A percentile compares a stretch with the other conserved stretches of the same genome.
phyloP scores from a whole-genome alignment of 1,140 invertebrate genomes.

The Rhopalosiphum maidis region DNA sequence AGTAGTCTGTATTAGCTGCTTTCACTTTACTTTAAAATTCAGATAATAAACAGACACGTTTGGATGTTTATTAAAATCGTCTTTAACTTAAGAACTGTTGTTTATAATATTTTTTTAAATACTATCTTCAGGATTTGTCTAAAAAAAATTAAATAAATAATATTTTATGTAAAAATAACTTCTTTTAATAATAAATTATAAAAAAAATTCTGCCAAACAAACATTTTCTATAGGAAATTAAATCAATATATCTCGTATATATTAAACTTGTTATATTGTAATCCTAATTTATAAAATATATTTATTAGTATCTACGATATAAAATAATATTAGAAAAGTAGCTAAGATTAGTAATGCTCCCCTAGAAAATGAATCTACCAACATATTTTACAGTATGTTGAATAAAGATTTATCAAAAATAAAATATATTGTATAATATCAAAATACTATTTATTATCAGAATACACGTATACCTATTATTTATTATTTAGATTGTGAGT shows the following conservation, averaged over 20 bases:
- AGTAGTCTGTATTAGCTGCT: background rate
- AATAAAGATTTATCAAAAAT: background rate
- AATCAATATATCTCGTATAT: background rate
- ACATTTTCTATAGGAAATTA: background rate
- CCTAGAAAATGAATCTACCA: background rate
- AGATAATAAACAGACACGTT: conserved; percentile 20
- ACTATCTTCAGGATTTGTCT: background rate
- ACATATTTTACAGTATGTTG: background rate
- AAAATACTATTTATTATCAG: background rate
- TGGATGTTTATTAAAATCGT: conserved; percentile 13
- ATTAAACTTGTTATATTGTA: background rate
- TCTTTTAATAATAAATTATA: background rate
- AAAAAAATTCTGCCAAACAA: background rate
- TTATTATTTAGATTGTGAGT: background rate
- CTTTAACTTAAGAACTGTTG: background rate
- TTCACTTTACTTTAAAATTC: conserved; percentile 37
- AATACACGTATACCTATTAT: background rate
- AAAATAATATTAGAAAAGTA: background rate
- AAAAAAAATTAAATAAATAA: background rate
- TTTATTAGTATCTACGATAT: background rate
- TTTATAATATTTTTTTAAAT: background rate
- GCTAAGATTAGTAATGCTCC: background rate
- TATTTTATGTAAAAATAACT: background rate
- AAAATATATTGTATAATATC: background rate
- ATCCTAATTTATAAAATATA: background rate